These are phyloP conservation scores for Papilio helenus DNA, from an alignment of 1,140 invertebrate genomes.

Conservation along the genomic window DNA sequence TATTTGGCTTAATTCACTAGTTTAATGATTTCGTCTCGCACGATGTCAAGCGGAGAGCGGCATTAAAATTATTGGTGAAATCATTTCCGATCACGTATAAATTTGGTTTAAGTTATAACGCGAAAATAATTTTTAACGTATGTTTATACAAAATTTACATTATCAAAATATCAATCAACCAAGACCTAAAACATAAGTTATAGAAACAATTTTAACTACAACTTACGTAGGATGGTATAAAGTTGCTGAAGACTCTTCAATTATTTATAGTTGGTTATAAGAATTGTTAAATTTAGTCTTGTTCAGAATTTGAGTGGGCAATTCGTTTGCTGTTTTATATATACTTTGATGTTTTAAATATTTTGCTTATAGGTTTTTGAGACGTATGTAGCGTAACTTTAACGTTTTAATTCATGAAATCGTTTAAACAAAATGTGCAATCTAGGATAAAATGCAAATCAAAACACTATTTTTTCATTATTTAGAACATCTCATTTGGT, in stretches of 20 bases:
- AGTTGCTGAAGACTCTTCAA: too few species aligned
- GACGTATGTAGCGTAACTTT: background rate
- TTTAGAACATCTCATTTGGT: constrained; percentile 23
- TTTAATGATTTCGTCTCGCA: constrained; percentile 4
- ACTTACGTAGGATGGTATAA: too few species aligned
- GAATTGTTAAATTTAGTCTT: too few species aligned
- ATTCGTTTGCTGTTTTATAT: too few species aligned
- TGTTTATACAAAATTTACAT: too few species aligned
- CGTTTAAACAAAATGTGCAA: background rate
- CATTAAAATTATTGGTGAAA: constrained; percentile 10
- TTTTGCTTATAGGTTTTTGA: too few species aligned
- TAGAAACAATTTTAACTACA: too few species aligned
- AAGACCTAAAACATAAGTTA: too few species aligned
- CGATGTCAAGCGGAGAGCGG: background rate
- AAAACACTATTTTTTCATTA: background rate
- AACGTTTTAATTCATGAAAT: background rate
- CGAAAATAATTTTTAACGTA: background rate
- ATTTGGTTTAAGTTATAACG: background rate
- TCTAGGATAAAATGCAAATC: background rate
- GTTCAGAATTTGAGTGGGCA: too few species aligned
- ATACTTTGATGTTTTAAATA: too few species aligned
- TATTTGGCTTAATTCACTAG: constrained; percentile 13
- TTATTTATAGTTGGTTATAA: too few species aligned
- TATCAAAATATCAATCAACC: too few species aligned
- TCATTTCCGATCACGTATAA: constrained; percentile 10